Base-by-base conservation (phyloP, 2,797 vertebrate species). In the Gephyroberyx darwinii region DNA sequence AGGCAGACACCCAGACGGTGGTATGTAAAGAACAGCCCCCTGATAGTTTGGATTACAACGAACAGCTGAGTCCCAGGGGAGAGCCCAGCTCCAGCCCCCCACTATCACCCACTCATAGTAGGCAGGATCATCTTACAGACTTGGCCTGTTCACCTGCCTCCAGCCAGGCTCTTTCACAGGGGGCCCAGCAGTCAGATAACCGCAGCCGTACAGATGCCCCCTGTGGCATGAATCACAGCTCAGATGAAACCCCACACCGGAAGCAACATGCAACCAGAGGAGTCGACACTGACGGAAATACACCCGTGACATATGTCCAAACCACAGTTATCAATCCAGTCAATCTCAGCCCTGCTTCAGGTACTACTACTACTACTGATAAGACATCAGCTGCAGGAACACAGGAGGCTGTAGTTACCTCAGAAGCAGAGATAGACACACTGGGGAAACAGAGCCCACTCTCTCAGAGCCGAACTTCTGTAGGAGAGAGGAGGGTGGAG, bases 121-220 rank as follows among this genome's bases (percentile, higher is more conserved):
- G 77, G 56, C 74, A 65, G 75, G 92, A 90, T 93, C 86, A 81
- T 90, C 82, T 93, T 94, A 91, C 91, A 51, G 70, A 71, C 71
- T 68, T 59, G 5, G 76, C 68, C 76, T 75, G 71, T 82, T 88
- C 88, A 88, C 79, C 89, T 91, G 84, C 39, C 14, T 77, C 81
- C 62, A 61, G 17, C 65, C 74, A 60, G 60, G 56, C 78, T 82
- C 59, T 63, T 80, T 79, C 78, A 62, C 80, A 78, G 64, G 77
- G 39, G 39, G 59, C 55, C 39, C 75, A 87, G 86, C 89, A 80
- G 61, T 87, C 90, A 57, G 72, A 86, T 69, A 70, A 89, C 79
- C 78, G 75, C 78, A 82, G 56, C 71, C 52, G 53, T 45, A 77
- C 72, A 51, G 70, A 88, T 52, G 58, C 75, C 77, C 63, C 71